A percentile compares a stretch with the other conserved stretches of the same genome.
Conservation (phyloP, 1,140 invertebrate genomes). For the Xylocopa sonorina region DNA sequence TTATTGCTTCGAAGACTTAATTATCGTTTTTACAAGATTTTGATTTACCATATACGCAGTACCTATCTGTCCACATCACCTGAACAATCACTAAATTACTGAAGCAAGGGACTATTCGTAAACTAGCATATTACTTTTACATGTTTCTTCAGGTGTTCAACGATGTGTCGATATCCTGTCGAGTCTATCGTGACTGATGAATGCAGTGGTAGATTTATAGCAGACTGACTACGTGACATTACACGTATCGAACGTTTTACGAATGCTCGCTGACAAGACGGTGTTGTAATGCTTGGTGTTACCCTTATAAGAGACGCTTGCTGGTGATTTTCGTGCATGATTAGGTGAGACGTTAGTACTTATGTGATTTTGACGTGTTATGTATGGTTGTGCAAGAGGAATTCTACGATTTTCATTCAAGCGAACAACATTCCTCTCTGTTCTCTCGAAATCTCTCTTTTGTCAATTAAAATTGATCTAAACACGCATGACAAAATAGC, state of each 20-base stretch:
- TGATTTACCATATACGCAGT: no score
- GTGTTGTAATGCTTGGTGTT: not conserved
- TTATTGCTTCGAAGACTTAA: no score
- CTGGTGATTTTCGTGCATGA: slow-evolving; percentile 18
- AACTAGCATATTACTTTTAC: not conserved
- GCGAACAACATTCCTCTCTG: no score
- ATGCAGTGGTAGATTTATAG: slow-evolving; percentile 1
- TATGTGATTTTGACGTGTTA: not conserved
- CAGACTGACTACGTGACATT: not conserved
- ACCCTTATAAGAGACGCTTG: not conserved
- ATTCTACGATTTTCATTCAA: not conserved
- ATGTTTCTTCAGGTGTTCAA: not conserved
- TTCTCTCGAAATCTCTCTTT: no score
- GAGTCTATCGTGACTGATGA: slow-evolving; percentile 17
- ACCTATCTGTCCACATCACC: not conserved
- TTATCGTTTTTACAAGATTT: no score
- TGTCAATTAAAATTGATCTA: no score
- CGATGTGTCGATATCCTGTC: slow-evolving; percentile 1
- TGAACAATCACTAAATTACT: not conserved
- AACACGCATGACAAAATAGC: no score
- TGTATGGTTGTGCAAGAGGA: not conserved
- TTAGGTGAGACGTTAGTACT: not conserved
- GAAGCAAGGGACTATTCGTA: not conserved
- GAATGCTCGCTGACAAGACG: slow-evolving; percentile 1
- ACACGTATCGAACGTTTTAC: not conserved